These are phyloP conservation scores for Dermochelys coriacea DNA, from an alignment of 2,797 vertebrate species.

Conservation along the genomic window DNA sequence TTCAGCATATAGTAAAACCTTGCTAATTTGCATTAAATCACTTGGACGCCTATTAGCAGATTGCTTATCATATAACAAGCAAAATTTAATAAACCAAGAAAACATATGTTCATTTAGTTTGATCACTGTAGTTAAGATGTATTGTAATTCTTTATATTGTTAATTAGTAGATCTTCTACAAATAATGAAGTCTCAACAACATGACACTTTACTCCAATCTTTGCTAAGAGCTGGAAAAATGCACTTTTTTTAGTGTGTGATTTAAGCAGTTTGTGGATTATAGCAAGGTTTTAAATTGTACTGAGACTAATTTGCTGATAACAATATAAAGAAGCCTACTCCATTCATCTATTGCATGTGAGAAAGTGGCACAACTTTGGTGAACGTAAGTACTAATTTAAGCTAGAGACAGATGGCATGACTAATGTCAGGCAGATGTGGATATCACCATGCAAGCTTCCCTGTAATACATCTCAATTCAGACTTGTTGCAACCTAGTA, in stretches of 20 bases:
- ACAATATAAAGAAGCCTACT: conserved; percentile 10
- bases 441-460: not conserved
- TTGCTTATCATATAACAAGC: not conserved
- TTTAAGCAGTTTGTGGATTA: conserved; percentile 29
- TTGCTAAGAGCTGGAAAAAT: not conserved
- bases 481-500: not conserved
- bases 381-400: not conserved
- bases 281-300: not conserved
- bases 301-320: not conserved
- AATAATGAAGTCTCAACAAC: conserved; percentile 8
- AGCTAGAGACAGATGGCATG: conserved; percentile 12
- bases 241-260: not conserved
- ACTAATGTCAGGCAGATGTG: not conserved
- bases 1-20: not conserved
- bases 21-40: not conserved
- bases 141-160: not conserved
- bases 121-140: conserved; percentile 14
- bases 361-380: not conserved
- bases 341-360: not conserved
- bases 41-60: conserved; percentile 3
- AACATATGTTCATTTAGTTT: not conserved
- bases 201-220: not conserved
- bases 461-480: conserved; percentile 13
- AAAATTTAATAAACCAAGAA: conserved; percentile 18
- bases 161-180: not conserved